Evolutionary conservation across 2,113 vertebrate species (phyloP), one percentile per base, ranked within the genome.

Genomic region (Phocoena sinus): DNA sequence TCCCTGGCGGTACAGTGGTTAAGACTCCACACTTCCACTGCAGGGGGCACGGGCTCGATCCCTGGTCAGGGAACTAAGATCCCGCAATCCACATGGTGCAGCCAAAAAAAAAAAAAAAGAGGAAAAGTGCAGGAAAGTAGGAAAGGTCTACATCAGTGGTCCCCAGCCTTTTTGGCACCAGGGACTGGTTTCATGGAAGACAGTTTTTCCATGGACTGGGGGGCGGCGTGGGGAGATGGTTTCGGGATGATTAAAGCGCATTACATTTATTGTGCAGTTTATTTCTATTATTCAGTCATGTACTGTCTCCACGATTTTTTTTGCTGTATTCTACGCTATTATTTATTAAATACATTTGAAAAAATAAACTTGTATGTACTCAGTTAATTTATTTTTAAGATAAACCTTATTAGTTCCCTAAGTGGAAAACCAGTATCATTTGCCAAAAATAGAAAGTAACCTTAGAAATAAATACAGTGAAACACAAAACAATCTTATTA

Each of bases 381-480:
- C 56, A 92, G n/a, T 44, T 80, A 82, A 82, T 76, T 95, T 83
- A 85, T 65, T 88, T 80, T 20, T 8, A 82, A 91, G 93, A 68
- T 60, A 80, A 77, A 90, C 25, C 10, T 60, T 65, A 41, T 11
- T 53, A 53, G 31, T 77, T 80, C 33, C 56, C 2, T 76, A 89
- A 89, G n/a, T 73, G 71, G 79, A 89, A 92, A 94, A 56, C 33
- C 53, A 56, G 12, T 38, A 74, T 47, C 6, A 47, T 74, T 89
- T 94, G 56, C n/a, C 70, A 56, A n/a, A 82, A 91, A 70, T 70
- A 83, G 63, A 88, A 91, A 81, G 2, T 91, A 76, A 81, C 50
- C 67, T 89, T 89, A 89, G 80, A 92, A 94, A 80, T 92, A 91
- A 84, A 38, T 25, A 71, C 17, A 83, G 76, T 84, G 77, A 89